Conservation (phyloP, 92 coral and sea anemone genomes). For the Scolanthus callimorphus region DNA sequence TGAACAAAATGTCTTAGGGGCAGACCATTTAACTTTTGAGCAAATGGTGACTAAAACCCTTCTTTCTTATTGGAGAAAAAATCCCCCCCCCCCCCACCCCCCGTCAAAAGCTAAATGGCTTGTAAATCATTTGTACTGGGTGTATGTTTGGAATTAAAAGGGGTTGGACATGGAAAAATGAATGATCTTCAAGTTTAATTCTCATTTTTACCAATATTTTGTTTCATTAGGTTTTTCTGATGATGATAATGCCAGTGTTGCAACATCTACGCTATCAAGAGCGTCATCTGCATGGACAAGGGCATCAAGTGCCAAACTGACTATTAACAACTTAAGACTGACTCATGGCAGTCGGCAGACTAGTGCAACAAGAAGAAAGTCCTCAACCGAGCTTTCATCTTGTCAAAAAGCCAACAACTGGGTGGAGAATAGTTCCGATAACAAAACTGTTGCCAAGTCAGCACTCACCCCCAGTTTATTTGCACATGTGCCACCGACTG, state of each 20-base stretch:
- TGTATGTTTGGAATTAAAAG: no score
- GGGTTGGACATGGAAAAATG: no score
- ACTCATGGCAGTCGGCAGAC: slow-evolving; percentile 9
- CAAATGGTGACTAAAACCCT: no score
- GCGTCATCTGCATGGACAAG: slow-evolving; percentile 54
- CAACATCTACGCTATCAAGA: slow-evolving; percentile 37
- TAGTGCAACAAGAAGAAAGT: slow-evolving; percentile 16
- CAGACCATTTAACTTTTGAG: no score
- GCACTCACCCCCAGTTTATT: slow-evolving; percentile 78
- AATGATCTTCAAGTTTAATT: no score
- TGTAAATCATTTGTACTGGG: no score
- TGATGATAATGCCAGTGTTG: slow-evolving; percentile 42
- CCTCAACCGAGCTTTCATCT: slow-evolving; percentile 3
- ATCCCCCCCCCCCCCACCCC: no score
- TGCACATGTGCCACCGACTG: slow-evolving; percentile 65
- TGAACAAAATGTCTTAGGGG: no score
- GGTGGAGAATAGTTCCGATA: slow-evolving; percentile 53
- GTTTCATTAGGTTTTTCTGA: slow-evolving; percentile 32
- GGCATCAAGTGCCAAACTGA: slow-evolving; percentile 61
- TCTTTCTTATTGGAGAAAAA: no score
- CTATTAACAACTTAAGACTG: slow-evolving; percentile 7
- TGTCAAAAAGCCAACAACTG: slow-evolving; percentile 45
- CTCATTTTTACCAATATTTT: no score
- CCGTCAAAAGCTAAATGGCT: no score
- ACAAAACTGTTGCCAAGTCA: slow-evolving; percentile 45